Base-by-base conservation (phyloP, 1,140 invertebrate species). In the Coelopa frigida region DNA sequence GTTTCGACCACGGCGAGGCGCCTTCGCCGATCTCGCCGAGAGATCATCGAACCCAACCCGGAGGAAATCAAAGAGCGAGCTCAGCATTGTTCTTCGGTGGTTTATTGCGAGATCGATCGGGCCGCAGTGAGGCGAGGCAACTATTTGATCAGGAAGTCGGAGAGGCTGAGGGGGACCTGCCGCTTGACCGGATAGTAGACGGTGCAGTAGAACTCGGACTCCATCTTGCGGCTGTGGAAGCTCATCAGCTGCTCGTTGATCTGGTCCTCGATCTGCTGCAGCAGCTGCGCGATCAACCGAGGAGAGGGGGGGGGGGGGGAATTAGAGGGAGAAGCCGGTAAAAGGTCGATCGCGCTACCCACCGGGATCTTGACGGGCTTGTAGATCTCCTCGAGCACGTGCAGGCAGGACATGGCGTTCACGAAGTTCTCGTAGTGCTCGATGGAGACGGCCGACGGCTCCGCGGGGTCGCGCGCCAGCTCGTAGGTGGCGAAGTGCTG, bases 131-230 rank as follows among this genome's bases (percentile, higher is more conserved):
- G n/a, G n/a, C n/a, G n/a, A n/a, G n/a, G n/a, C n/a, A n/a, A n/a
- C n/a, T n/a, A n/a, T n/a, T n/a, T n/a, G n/a, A 7, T 29, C 7
- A n/a, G 27, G 32, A 27, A 41, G 10, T 42, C 32, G 5, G 27
- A 12, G 2, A 22, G 11, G 14, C 44, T 29, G 6, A 22, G 4
- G 4, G 17, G 12, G 21, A 37, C 39, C 44, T 38, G 52, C 5
- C 62, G 47, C 40, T 56, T 46, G 7, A 65, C 59, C 1, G 63
- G 63, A 52, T 61, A 55, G 32, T 54, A 67, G 8, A 67, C 50
- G 12, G 59, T 65, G 45, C 59, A 67, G 37, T 55, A 59, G 41
- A 59, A 55, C 32, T 66, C 55, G 6, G 58, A 59, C 22, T 63
- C 62, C 33, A 59, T 46, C 40, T 57, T 56, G 0, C 52, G 50